These are phyloP conservation scores for Heliconius charithonia DNA, from an alignment of 2,888 invertebrate species.

Conservation along the genomic window DNA sequence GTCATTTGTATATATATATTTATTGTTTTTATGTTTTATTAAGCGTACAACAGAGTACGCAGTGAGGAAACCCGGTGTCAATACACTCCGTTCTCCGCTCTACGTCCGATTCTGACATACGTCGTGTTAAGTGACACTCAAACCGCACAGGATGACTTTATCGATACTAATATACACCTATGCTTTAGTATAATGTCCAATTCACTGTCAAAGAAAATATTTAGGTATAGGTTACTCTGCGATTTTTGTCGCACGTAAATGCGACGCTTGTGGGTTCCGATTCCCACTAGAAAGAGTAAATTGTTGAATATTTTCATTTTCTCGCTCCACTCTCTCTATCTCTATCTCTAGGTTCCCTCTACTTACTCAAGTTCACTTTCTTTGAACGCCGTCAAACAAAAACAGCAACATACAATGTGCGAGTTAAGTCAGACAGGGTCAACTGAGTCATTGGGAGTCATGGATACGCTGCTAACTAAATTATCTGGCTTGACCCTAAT, in stretches of 20 bases:
- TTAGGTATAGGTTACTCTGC: too few relatives aligned
- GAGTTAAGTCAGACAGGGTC: conserved; percentile 9
- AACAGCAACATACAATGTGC: neutral
- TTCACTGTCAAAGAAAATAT: neutral
- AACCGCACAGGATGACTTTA: neutral
- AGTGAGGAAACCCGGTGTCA: neutral
- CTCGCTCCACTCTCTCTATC: too few relatives aligned
- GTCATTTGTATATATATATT: neutral
- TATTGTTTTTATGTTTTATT: too few relatives aligned
- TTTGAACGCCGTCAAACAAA: neutral
- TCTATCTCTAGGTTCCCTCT: too few relatives aligned
- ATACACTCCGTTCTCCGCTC: neutral
- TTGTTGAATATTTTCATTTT: too few relatives aligned
- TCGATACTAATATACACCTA: neutral
- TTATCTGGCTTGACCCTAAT: conserved; percentile 15
- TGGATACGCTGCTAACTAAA: conserved; percentile 4
- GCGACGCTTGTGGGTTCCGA: too few relatives aligned
- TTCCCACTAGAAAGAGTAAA: too few relatives aligned
- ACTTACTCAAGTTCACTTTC: neutral
- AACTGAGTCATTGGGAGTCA: conserved; percentile 15
- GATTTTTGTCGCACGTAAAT: too few relatives aligned
- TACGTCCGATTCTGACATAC: neutral
- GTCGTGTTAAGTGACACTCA: too few relatives aligned
- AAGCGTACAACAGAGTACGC: neutral
- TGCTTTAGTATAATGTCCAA: neutral